These are phyloP conservation scores for Xestia rhomboidea DNA, from an alignment of 2,888 invertebrate species.

Conservation along the genomic window DNA sequence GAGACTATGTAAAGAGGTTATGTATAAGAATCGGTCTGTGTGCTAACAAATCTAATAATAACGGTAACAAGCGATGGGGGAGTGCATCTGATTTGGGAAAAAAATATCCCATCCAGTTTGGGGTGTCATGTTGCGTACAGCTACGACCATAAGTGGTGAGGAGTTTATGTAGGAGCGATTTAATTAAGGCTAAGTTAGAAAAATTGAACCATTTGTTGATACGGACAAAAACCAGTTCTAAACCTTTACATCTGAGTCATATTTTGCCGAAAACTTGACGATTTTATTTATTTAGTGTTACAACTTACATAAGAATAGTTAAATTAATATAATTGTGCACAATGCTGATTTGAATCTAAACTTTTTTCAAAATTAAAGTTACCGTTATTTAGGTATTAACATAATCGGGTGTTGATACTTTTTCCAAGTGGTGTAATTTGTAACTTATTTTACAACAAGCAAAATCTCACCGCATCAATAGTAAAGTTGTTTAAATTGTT, in stretches of 20 bases:
- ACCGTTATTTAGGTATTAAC: too few species aligned
- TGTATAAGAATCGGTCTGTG: constrained; percentile 68
- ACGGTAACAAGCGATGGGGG: constrained; percentile 84
- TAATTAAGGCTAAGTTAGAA: background rate
- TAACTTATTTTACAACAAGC: background rate
- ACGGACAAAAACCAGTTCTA: background rate
- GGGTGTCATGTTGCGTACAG: constrained; percentile 76
- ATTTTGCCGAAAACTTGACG: background rate
- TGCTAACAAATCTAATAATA: constrained; percentile 84
- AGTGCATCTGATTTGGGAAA: constrained; percentile 83
- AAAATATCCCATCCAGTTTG: constrained; percentile 72
- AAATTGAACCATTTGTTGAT: background rate
- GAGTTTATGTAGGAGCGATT: background rate
- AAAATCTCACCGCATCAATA: background rate
- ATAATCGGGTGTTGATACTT: background rate
- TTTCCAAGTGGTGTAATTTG: background rate
- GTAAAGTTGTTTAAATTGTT: too few species aligned
- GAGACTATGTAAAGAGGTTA: constrained; percentile 40
- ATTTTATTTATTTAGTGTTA: background rate
- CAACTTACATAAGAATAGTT: background rate
- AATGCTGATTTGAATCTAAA: background rate
- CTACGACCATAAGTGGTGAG: constrained; percentile 24
- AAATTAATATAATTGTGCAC: background rate
- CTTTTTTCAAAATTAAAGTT: background rate
- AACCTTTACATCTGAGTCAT: background rate